phyloP scores from a whole-genome alignment of 2,113 vertebrate species.

The Prietella phreatophila region DNA sequence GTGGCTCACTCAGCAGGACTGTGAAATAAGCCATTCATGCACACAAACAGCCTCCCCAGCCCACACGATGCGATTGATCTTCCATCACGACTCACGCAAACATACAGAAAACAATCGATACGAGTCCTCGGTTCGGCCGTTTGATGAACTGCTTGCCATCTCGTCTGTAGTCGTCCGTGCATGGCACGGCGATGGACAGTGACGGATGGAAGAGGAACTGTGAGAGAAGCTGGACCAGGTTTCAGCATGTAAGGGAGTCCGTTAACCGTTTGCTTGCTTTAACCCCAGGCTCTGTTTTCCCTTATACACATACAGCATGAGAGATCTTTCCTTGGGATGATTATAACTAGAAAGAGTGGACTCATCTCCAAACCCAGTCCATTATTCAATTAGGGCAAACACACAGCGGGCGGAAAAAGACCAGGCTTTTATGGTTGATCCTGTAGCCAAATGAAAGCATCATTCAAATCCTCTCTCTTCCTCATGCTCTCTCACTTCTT shows the following conservation, averaged over 20 bases:
- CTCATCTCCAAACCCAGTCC: slow-evolving; percentile 19
- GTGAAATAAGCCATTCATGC: slow-evolving; percentile 27
- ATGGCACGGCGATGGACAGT: no score
- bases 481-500: not conserved
- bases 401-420: slow-evolving; percentile 7
- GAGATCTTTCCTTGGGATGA: slow-evolving; percentile 19
- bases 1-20: slow-evolving; percentile 51
- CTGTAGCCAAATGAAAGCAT: slow-evolving; percentile 35
- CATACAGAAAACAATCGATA: slow-evolving; percentile 32
- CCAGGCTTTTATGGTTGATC: slow-evolving; percentile 38
- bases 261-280: not conserved
- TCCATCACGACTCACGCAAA: slow-evolving; percentile 28
- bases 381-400: slow-evolving; percentile 40
- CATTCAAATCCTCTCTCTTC: slow-evolving; percentile 18
- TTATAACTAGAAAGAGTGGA: slow-evolving; percentile 1
- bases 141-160: slow-evolving; percentile 17
- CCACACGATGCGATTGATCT: slow-evolving; percentile 24
- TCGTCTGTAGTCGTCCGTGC: not conserved
- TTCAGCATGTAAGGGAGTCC: not conserved
- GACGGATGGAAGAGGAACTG: slow-evolving; percentile 3
- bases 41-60: slow-evolving; percentile 24
- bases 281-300: not conserved
- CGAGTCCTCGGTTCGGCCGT: not conserved
- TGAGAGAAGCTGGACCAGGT: not conserved
- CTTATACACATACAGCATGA: slow-evolving; percentile 1